Conservation (phyloP, 2,797 vertebrate species). For the Carduelis carduelis region DNA sequence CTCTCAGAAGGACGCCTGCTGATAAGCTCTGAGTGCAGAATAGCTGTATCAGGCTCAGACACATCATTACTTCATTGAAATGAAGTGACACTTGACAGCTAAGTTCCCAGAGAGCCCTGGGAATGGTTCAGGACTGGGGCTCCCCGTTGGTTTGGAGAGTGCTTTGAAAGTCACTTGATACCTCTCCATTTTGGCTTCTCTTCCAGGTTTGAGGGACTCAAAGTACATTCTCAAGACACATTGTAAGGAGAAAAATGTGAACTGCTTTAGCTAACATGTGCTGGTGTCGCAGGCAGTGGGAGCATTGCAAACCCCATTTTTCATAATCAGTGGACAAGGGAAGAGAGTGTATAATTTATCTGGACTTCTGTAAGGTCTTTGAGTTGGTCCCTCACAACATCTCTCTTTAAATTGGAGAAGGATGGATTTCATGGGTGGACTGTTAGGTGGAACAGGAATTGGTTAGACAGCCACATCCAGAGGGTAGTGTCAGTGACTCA, state of each 20-base stretch:
- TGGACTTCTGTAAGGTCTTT: not conserved
- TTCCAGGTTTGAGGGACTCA: not conserved
- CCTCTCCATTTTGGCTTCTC: not conserved
- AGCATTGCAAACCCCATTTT: not conserved
- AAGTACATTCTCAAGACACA: not conserved
- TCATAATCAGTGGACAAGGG: not conserved
- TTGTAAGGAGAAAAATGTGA: not conserved
- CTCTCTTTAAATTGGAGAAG: not conserved
- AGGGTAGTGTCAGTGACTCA: not conserved
- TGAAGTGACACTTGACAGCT: conserved; percentile 18
- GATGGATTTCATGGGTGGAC: not conserved
- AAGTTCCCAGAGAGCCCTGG: not conserved
- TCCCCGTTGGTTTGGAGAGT: not conserved
- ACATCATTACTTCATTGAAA: not conserved
- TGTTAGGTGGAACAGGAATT: not conserved
- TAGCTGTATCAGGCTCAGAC: not conserved
- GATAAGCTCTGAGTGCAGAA: conserved; percentile 2
- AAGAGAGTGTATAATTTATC: not conserved
- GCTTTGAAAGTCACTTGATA: not conserved
- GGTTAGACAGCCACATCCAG: not conserved
- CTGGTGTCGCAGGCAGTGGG: not conserved
- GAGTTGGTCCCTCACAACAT: not conserved
- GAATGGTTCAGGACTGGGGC: not conserved
- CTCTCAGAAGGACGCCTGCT: not conserved
- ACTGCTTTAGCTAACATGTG: not conserved